Percentiles rank a stretch among this genome's conserved stretches.
These are phyloP conservation scores for Gymnopithys bicolor DNA, from an alignment of 2,797 vertebrate species.

Conservation along the genomic window DNA sequence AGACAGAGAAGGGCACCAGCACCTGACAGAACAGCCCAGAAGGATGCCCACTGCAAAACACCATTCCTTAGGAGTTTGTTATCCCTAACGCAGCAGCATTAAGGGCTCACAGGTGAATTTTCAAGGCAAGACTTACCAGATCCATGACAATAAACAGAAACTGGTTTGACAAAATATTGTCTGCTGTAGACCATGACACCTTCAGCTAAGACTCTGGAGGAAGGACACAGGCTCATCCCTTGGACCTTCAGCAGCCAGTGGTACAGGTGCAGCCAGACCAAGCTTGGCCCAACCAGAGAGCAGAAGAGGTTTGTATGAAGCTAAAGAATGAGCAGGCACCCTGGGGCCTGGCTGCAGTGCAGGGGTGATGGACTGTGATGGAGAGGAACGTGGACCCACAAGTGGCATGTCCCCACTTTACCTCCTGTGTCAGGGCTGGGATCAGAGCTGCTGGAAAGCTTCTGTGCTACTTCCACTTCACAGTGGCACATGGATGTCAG, in stretches of 20 bases:
- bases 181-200: not conserved
- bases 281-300: not conserved
- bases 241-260: not conserved
- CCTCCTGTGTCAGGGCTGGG: accelerated
- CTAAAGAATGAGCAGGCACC: not conserved
- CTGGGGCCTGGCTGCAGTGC: not conserved
- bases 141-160: not conserved
- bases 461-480: not conserved
- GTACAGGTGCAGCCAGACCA: not conserved
- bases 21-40: not conserved
- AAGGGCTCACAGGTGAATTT: not conserved
- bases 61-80: not conserved
- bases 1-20: not conserved
- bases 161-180: not conserved
- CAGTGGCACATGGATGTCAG: accelerated
- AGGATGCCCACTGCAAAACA: not conserved
- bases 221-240: not conserved
- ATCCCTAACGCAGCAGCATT: not conserved
- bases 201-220: not conserved
- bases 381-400: not conserved
- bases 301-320: not conserved
- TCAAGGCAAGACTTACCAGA: not conserved
- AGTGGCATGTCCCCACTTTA: not conserved
- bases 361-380: not conserved
- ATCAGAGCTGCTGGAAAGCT: not conserved